Base-by-base conservation (phyloP, 1,140 invertebrate genomes). In the Vanessa atalanta region DNA sequence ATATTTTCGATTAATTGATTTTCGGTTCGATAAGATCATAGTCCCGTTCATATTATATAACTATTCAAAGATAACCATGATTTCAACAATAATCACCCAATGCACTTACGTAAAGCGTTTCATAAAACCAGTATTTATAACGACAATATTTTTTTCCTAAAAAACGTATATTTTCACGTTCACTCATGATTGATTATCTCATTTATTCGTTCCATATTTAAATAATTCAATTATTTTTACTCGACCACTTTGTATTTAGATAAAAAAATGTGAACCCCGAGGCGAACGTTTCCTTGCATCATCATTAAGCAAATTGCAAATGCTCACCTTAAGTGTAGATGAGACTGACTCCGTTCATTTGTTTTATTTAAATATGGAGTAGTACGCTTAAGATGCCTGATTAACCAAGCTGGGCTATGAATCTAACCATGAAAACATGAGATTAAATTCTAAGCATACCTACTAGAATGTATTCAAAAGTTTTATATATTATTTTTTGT, bases 221-320 rank as follows among this genome's bases (percentile, higher is more conserved):
- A 70, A 63, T 70, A 63, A n/a, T 23, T 61, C 73, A 71, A 75
- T 77, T 61, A 55, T 55, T 70, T 51, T 61, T 65, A 60, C 67
- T 48, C 51, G 37, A 71, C 47, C 67, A 60, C 47, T 63, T 66
- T 37, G 20, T 51, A 60, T 65, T 69, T 76, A 65, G 65, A 70
- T 69, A 65, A 37, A 48, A 69, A 65, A 75, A 75, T 65, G 47
- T 70, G 61, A 37, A 66, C 68, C 73, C 64, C 23, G 31, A 50
- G 73, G 73, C 68, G 47, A 75, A 75, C 51, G 63, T 55, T 57
- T 65, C 57, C 67, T 47, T 74, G 60, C 66, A 74, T 74, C 67
- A 75, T 70, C 73, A 75, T 75, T 75, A 75, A 47, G 63, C 53
- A 75, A 75, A 75, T 70, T 64, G 68, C 68, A 65, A 73, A 70